Base-by-base conservation (phyloP, 2,797 vertebrate genomes). In the Pseudochirops corinnae region DNA sequence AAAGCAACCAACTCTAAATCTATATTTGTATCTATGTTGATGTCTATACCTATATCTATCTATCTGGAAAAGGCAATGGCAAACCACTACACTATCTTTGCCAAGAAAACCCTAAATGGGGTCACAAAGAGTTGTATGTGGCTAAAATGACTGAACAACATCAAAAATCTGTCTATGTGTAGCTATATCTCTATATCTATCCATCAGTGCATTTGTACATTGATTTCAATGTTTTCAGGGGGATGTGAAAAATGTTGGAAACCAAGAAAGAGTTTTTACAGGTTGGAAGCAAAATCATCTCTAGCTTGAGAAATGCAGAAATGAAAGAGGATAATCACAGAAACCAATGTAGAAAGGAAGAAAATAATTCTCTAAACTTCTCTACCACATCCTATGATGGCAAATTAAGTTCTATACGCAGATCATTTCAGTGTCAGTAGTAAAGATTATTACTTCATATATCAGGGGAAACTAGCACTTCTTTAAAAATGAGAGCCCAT, bases 351-450 rank as follows among this genome's bases (percentile, higher is more conserved):
- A 0, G 0, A 90, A 92, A 91, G 55, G 46, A 92, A 56, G 0
- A 0, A 14, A 92, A 95, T 1, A 56, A 56, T 90, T 29, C 94
- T 90, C 93, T 93, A 3, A 96, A 92, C 39, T 93, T 92, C 50
- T 28, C 33, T 90, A 74, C n/a, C 67, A 6, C n/a, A 0, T 91
- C 50, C 5, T 93, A 87, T 57, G 97, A 90, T 39, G 94, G 26
- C 52, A 93, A 97, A 62, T 5, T 96, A 93, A 93, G 94, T 94
- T 95, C 91, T 53, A 90, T 46, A 50, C 29, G 56, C 46, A 93
- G 2, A 24, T 62, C 26, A 91, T 31, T 91, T 91, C 28, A 52
- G 52, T 55, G 11, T 26, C 31, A 91, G 28, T 33, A 91, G 52
- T 31, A 91, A 91, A 91, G 90, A 55, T 91, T 53, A 91, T 91